Base-by-base conservation (phyloP, 2,888 invertebrate species). In the Hydrotaea diabolus region DNA sequence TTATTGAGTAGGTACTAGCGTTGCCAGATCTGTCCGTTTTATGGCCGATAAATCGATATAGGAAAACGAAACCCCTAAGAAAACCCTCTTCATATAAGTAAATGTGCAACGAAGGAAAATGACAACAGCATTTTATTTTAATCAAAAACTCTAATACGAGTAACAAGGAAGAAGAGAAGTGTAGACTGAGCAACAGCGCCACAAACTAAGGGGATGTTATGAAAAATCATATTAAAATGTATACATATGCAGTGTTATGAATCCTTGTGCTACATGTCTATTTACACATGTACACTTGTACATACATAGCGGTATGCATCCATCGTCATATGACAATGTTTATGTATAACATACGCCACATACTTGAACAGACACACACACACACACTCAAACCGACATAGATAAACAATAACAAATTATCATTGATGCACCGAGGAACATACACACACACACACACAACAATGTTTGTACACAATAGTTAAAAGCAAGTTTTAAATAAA, bases 401-500 rank as follows among this genome's bases (percentile, higher is more conserved):
- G 15, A 26, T 26, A 59, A 49, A 53, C 77, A 78, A 69, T 71
- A 80, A 64, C 83, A 84, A 84, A 80, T 84, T 83, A 84, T 84
- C 83, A 80, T 77, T 84, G 83, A 80, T 78, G 83, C 83, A 84
- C 23, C 59, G 59, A 59, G 74, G 75, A 36, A 8, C 17, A 62
- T 66, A 77, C 57, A 77, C 59, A 75, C 21, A 83, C 69, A 66
- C 79, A 83, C 49, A 80, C 72, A 46, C 23, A 49, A 66, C 57
- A 49, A 46, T 62, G 55, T 43, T 7, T 43, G 43, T 21, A 77
- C 31, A 43, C 43, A 71, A 75, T 77, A 53, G 75, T 74, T 49
- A 79, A 84, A 80, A 88, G 87, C 85, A 88, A 87, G 85, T 87
- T 87, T 88, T 88, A 88, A 88, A 88, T 88, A 88, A 87, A 88